Evolutionary conservation across 1,140 invertebrate genomes (phyloP).

Genomic region (Drosophila persimilis): DNA sequence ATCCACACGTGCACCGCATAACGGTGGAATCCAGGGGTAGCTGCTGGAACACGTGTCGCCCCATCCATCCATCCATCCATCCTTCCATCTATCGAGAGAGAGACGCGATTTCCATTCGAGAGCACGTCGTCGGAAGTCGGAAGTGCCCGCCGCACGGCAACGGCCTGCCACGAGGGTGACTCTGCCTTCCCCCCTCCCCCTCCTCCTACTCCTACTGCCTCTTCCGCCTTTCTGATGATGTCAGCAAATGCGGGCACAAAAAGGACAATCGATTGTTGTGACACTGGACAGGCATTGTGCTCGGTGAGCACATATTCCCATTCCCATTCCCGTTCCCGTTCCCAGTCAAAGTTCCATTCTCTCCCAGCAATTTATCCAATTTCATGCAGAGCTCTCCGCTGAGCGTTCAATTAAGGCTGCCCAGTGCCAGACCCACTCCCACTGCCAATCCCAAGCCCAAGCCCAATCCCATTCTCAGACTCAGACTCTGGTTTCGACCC

Average conservation of each 20-base stretch:
- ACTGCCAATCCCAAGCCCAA: neutral
- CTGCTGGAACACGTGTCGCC: conserved; percentile 64
- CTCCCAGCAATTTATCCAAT: conserved; percentile 54
- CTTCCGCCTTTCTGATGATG: conserved; percentile 55
- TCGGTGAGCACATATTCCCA: conserved; percentile 2
- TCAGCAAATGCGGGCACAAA: conserved; percentile 73
- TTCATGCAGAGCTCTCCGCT: conserved; percentile 42
- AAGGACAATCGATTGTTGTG: conserved; percentile 81
- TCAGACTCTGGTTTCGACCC: neutral
- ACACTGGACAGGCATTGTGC: conserved; percentile 61
- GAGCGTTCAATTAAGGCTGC: conserved; percentile 73
- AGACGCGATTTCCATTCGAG: conserved; percentile 50
- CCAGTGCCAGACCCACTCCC: conserved; percentile 30
- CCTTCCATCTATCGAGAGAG: conserved; percentile 30
- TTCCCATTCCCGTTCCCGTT: conserved; percentile 6
- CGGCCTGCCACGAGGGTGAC: conserved; percentile 28
- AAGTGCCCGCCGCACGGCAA: conserved; percentile 54
- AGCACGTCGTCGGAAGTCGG: conserved; percentile 64
- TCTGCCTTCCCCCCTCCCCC: neutral
- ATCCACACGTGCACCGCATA: conserved; percentile 56
- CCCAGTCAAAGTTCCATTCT: neutral
- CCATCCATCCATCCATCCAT: conserved; percentile 51
- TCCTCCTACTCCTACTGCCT: neutral
- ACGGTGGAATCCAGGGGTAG: conserved; percentile 49
- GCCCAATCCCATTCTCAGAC: conserved; percentile 16